Base-by-base conservation (phyloP, 2,888 invertebrate species). In the Ophion costatus region DNA sequence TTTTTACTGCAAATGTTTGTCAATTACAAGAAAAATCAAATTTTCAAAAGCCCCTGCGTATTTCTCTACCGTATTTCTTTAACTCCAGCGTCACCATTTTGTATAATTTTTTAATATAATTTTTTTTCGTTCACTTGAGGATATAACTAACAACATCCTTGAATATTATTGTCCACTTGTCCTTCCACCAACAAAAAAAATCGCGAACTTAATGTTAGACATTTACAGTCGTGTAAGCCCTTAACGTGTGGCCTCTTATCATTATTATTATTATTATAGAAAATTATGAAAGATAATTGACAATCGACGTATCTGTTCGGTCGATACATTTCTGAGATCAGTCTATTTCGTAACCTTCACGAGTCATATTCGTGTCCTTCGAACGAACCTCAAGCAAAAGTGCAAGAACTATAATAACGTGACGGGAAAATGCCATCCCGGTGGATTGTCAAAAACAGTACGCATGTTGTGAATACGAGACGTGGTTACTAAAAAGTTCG, bases 291-390 rank as follows among this genome's bases (percentile, higher is more conserved):
- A 45, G 64, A 80, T 29, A 70, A 70, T 70, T 71, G 81, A 82
- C 24, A 0, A 33, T 70, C 81, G 51, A 70, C 33, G 42, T 29
- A 51, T n/a, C 51, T 38, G 22, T 9, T 63, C 61, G 14, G 4
- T 9, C 69, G 22, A 45, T 24, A 17, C 11, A 24, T 45, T 71
- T 70, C 70, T 64, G 81, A 76, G 64, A 63, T 57, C 51, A n/a
- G 56, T 69, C 61, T n/a, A 2, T 42, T 7, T 22, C 17, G 20
- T 82, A 82, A 82, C 81, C 81, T 82, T 70, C 42, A 57, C 22
- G 11, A 38, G 59, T 24, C 57, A n/a, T 11, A 10, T 0, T 2
- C 70, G 20, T 33, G 59, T 20, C n/a, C 71, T 7, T 51, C 45
- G 24, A 24, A 20, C 22, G 10, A 22, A 22, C 22, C 20, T 42